Base-by-base conservation (phyloP, 2,113 vertebrate species). In the Dasyurus viverrinus region DNA sequence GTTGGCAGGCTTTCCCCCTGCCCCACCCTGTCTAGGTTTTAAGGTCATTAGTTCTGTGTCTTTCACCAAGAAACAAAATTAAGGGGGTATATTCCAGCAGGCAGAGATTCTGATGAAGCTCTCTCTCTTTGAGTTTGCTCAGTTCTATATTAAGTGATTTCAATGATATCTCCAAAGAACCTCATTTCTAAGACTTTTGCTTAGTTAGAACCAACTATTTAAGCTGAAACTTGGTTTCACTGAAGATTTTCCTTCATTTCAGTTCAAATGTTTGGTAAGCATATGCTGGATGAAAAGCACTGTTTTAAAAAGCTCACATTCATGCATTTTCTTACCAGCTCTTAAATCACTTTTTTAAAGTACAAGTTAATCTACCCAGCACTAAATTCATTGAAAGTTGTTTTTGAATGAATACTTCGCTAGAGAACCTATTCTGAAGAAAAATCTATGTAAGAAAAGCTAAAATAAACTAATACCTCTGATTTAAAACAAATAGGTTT, bases 341-440 rank as follows among this genome's bases (percentile, higher is more conserved):
- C 68, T 84, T 6, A 84, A 84, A 84, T 84, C 16, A 84, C 16
- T 42, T 19, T 22, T 42, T 96, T 57, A 92, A 94, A 60, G n/a
- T 91, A 93, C 94, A 97, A 96, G 36, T 94, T 84, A 97, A 94
- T 36, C 90, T 84, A 90, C 90, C 94, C 93, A 91, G 76, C 93
- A 60, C 92, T 96, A 90, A 84, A 92, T n/a, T 93, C 93, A 94
- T 57, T 36, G 90, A 89, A 89, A 89, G 36, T n/a, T 95, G 84
- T 92, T 52, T 96, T 89, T 92, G 93, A 93, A 52, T 26, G 93
- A 93, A 92, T 95, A 46, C 89, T 90, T 95, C 25, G 50, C 91
- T 91, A 60, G 91, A n/a, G 91, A 96, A 54, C 52, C 90, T 93
- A 52, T 25, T 93, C 90, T 89, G n/a, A 93, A 90, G 47, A 36